Evolutionary conservation across 2,797 vertebrate species (phyloP).

Genomic region (Acropternis orthonyx): DNA sequence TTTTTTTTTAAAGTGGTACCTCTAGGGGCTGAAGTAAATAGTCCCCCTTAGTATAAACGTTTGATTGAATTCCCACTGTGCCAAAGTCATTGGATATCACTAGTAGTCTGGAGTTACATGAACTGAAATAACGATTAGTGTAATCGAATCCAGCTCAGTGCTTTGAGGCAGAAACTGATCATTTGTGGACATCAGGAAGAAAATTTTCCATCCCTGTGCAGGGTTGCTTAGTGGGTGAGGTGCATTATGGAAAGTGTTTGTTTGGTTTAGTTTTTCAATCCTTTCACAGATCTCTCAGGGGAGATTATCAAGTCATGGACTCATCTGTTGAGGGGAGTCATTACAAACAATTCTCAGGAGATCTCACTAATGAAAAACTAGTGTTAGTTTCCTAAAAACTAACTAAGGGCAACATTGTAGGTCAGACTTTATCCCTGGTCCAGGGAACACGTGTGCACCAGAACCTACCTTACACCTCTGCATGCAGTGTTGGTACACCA

Average conservation of each 20-base stretch:
- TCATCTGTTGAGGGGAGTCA: neutral
- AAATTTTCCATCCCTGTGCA: neutral
- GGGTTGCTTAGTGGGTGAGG: neutral
- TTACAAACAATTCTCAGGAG: neutral
- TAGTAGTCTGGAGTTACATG: slow-evolving; percentile 44
- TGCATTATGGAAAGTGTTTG: neutral
- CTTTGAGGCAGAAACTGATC: slow-evolving; percentile 32
- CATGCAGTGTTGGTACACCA: neutral
- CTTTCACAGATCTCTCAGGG: neutral
- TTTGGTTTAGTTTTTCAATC: neutral
- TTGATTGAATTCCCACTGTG: slow-evolving; percentile 69
- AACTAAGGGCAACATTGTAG: neutral
- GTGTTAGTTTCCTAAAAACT: neutral
- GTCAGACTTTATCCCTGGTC: neutral
- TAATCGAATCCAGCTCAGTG: slow-evolving; percentile 30
- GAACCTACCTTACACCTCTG: neutral
- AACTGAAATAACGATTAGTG: slow-evolving; percentile 53
- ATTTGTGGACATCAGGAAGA: slow-evolving; percentile 7
- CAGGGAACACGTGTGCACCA: neutral
- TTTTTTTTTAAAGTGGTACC: slow-evolving; percentile 56
- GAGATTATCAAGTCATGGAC: neutral
- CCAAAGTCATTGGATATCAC: slow-evolving; percentile 55
- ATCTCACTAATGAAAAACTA: fast-evolving
- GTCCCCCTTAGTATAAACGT: slow-evolving; percentile 63
- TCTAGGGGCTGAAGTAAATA: slow-evolving; percentile 69